A percentile compares a stretch with the other conserved stretches of the same genome.
phyloP scores from a whole-genome alignment of 2,113 vertebrate genomes.

The Natator depressus region DNA sequence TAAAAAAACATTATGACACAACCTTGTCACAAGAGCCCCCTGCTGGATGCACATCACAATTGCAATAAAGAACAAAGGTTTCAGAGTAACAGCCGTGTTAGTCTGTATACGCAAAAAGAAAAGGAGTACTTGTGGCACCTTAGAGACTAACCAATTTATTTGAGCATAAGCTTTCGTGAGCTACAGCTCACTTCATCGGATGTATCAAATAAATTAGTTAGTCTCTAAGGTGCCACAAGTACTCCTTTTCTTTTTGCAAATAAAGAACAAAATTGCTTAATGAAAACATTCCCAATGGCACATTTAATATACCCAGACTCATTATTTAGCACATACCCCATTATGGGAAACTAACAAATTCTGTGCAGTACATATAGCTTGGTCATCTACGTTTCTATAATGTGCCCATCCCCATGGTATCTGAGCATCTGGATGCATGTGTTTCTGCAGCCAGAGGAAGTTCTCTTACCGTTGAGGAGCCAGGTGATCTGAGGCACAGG shows the following conservation, averaged over 20 bases:
- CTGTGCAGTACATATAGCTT: neutral
- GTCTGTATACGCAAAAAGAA: no score
- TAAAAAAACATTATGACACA: neutral
- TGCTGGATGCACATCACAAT: neutral
- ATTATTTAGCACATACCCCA: neutral
- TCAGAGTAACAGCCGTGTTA: no score
- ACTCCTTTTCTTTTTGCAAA: neutral
- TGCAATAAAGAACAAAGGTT: neutral
- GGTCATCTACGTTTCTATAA: neutral
- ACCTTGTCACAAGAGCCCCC: conserved; percentile 5
- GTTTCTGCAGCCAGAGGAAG: neutral
- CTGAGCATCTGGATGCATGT: no score
- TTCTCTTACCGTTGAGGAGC: conserved; percentile 87
- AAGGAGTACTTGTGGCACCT: no score
- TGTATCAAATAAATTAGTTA: no score
- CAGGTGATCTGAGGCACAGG: conserved; percentile 83
- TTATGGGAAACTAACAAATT: neutral
- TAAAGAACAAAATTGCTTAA: neutral
- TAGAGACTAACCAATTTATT: no score
- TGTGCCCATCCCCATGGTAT: neutral
- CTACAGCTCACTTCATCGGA: no score
- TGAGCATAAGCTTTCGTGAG: no score
- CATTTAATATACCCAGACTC: rapidly evolving
- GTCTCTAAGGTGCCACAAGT: no score
- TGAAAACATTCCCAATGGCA: rapidly evolving